These are phyloP conservation scores for Amorpha juglandis DNA, from an alignment of 2,888 invertebrate genomes.

Conservation along the genomic window DNA sequence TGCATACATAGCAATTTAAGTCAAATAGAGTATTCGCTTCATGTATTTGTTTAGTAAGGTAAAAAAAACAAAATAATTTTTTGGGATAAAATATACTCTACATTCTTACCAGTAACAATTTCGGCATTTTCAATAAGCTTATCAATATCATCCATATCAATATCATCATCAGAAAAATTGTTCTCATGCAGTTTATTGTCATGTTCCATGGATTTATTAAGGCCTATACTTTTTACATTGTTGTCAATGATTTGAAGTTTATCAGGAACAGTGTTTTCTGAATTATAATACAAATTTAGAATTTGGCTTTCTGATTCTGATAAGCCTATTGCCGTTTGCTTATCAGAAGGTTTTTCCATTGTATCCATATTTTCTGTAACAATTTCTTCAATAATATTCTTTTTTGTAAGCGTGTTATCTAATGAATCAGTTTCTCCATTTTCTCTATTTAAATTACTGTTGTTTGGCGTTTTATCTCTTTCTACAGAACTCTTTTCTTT, in stretches of 20 bases:
- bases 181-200: slow-evolving; percentile 41
- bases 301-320: slow-evolving; percentile 51
- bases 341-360: not conserved
- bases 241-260: not conserved
- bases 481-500: not conserved
- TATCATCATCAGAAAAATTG: slow-evolving; percentile 66
- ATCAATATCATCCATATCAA: slow-evolving; percentile 70
- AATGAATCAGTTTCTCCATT: not conserved
- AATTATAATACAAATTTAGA: slow-evolving; percentile 54
- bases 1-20: too few species aligned
- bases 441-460: not conserved
- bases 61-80: not conserved
- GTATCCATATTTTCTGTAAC: not conserved
- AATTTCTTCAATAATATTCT: not conserved
- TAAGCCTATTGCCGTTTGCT: slow-evolving; percentile 11
- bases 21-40: too few species aligned
- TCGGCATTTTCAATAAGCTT: slow-evolving; percentile 68
- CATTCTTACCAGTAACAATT: slow-evolving; percentile 54
- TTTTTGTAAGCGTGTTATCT: not conserved
- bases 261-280: slow-evolving; percentile 42
- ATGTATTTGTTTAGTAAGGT: too few species aligned
- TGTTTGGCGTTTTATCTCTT: not conserved
- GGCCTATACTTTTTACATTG: slow-evolving; percentile 5
- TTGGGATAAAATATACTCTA: not conserved
- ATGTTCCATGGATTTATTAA: slow-evolving; percentile 17